A percentile compares a stretch with the other conserved stretches of the same genome.
Conservation (phyloP, 2,797 vertebrate genomes). For the Apodemus agrarius region DNA sequence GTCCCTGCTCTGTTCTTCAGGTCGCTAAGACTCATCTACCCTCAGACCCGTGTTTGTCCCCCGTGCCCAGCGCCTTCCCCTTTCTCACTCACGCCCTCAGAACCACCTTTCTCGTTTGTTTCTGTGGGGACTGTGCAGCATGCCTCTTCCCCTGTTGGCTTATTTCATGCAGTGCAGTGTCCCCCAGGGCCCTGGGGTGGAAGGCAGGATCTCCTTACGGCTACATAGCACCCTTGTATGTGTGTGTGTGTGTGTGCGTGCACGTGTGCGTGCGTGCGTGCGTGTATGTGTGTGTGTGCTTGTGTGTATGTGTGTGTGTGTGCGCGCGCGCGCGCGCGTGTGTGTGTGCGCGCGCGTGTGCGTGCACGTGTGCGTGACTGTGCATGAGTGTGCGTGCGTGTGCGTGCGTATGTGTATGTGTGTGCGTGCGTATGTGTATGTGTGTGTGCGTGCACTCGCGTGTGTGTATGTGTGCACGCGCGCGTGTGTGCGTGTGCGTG, state of each 20-base stretch:
- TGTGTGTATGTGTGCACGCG: too few relatives aligned
- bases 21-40: neutral
- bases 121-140: neutral
- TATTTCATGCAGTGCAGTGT: neutral
- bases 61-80: neutral
- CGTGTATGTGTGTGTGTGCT: neutral
- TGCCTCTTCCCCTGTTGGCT: neutral
- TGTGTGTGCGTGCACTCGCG: too few relatives aligned
- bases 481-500: too few relatives aligned
- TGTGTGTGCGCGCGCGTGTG: too few relatives aligned
- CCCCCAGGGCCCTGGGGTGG: neutral
- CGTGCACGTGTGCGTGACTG: neutral
- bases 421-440: too few relatives aligned
- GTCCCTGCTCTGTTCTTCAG: neutral
- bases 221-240: neutral
- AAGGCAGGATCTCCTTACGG: neutral
- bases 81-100: neutral
- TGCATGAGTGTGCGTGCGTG: too few relatives aligned
- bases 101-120: neutral
- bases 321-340: too few relatives aligned
- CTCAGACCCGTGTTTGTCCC: neutral
- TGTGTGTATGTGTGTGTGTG: neutral
- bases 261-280: too few relatives aligned
- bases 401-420: too few relatives aligned
- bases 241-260: too few relatives aligned